Conservation (phyloP, 2,113 vertebrate genomes). For the Microcebus griseorufus region DNA sequence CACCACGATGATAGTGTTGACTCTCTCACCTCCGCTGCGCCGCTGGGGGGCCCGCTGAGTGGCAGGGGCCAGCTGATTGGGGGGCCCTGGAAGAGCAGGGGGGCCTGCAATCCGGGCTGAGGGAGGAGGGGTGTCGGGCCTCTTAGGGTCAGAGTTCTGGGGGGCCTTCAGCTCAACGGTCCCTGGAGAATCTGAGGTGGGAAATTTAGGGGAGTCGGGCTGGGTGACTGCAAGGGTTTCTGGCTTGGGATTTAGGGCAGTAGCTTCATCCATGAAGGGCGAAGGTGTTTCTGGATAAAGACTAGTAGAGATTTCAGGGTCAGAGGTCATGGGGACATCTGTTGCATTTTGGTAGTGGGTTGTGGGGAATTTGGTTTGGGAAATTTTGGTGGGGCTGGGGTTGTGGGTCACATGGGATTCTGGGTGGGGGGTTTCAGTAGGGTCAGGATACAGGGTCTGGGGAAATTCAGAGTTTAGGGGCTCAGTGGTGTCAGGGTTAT, state of each 20-base stretch:
- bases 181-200: background rate
- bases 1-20: conserved; percentile 76
- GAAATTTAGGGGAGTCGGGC: background rate
- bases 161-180: background rate
- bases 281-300: background rate
- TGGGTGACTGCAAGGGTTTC: background rate
- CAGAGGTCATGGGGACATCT: background rate
- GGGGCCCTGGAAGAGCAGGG: background rate
- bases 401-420: background rate
- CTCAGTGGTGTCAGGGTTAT: background rate
- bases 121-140: background rate
- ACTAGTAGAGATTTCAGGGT: background rate
- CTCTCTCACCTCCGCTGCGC: conserved; percentile 52
- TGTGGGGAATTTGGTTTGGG: background rate
- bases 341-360: background rate
- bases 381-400: background rate
- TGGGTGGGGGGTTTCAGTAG: background rate
- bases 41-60: conserved; percentile 1
- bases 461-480: background rate
- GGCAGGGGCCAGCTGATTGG: background rate
- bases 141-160: conserved; percentile 2
- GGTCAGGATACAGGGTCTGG: background rate
- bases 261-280: background rate
- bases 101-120: background rate
- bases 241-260: background rate